Evolutionary conservation across 2,888 invertebrate species (phyloP), one percentile per base, ranked within the genome.

Genomic region (Apantesis nais): DNA sequence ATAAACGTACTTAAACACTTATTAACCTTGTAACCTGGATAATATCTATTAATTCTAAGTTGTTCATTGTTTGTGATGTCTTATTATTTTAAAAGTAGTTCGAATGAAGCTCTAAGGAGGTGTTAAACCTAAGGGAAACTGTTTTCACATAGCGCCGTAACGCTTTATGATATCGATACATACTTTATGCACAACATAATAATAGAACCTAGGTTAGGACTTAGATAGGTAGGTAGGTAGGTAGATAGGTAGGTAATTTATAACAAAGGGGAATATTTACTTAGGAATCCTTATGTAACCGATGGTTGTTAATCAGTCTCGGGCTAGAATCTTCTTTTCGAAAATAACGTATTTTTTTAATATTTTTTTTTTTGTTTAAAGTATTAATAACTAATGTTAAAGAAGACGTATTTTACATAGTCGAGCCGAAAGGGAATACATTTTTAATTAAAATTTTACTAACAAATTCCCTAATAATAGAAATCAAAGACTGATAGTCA

Each of bases 401-500:
- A 58, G 25, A 14, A 58, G 1, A 0, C 9, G n/a, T 52, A 7
- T n/a, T 2, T 55, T 12, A 55, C 3, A 25, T 4, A 55, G 25
- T 55, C 25, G n/a, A 55, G 25, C 25, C 12, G 25, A 2, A 29
- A 14, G 14, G 25, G 2, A 44, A 44, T 44, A 44, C 44, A 14
- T 14, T 19, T 44, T 55, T 25, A 14, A 55, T 14, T 52, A 22
- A 14, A 65, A 31, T 19, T 39, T 11, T 25, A 29, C 0, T 66
- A 16, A 22, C 52, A 37, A 34, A 37, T 11, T 29, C 19, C 37
- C 29, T 29, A 29, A 25, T 58, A 25, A 55, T 16, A 39, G 61
- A 61, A 61, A 61, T 14, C 71, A 75, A 74, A 78, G 79, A 81
- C 80, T 85, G 86, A 85, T 85, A 85, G 74, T 79, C 83, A 78